Evolutionary conservation across 2,797 vertebrate species (phyloP).

Genomic region (Enteromius afrohamiltoni): DNA sequence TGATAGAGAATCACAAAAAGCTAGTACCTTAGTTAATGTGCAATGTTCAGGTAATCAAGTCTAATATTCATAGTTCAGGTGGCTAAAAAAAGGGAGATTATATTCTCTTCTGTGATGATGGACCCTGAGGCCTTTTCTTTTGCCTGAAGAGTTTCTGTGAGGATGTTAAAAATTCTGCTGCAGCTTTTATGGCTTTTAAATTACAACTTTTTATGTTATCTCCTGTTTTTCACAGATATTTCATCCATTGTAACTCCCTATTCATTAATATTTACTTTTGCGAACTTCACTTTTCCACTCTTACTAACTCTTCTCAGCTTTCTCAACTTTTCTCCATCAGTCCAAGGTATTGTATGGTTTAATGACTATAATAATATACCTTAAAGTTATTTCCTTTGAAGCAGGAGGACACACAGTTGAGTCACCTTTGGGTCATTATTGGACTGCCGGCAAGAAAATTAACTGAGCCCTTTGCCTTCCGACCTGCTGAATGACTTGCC

Average conservation of each 20-base stretch:
- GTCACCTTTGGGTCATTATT: neutral
- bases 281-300: neutral
- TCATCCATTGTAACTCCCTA: neutral
- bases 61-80: neutral
- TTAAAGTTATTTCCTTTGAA: neutral
- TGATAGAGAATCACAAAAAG: neutral
- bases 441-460: neutral
- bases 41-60: neutral
- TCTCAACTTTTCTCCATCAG: neutral
- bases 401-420: neutral
- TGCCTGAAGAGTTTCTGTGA: neutral
- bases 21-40: neutral
- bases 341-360: neutral
- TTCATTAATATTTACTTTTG: neutral
- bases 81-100: neutral
- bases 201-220: neutral
- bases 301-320: too few relatives aligned
- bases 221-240: neutral
- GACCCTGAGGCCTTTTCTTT: neutral
- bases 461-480: neutral
- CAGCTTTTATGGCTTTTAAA: neutral
- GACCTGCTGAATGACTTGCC: neutral
- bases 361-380: constrained; percentile 10
- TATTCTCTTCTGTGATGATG: neutral
- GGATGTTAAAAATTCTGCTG: neutral